These are phyloP conservation scores for Paralichthys olivaceus DNA, from an alignment of 2,113 vertebrate genomes.

Conservation along the genomic window DNA sequence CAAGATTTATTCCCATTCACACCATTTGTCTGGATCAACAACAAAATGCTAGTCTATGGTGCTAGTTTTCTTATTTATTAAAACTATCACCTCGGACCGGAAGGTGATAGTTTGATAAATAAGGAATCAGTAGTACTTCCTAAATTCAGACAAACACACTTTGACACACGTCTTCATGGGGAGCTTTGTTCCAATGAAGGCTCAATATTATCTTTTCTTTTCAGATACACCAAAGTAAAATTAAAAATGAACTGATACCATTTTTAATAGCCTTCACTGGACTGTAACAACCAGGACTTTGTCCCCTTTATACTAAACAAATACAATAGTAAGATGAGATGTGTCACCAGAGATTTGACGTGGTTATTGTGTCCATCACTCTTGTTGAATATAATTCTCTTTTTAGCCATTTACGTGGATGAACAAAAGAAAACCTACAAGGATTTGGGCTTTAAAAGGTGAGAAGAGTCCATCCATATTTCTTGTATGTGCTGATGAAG, in stretches of 20 bases:
- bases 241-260: background rate
- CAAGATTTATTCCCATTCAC: background rate
- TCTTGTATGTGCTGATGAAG: background rate
- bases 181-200: background rate
- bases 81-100: no score
- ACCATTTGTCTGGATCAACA: no score
- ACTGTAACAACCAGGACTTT: no score
- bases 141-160: background rate
- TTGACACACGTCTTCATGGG: background rate
- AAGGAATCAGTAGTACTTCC: no score
- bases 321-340: no score
- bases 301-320: no score
- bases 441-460: constrained; percentile 88
- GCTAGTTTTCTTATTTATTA: no score
- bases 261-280: background rate
- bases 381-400: constrained; percentile 21
- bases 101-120: no score
- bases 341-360: no score
- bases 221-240: background rate
- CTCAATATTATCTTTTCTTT: background rate
- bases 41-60: no score
- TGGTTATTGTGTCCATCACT: background rate
- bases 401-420: constrained; percentile 86
- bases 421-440: constrained; percentile 86
- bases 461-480: constrained; percentile 17